Percentiles rank a stretch among this genome's conserved stretches.
These are phyloP conservation scores for Scomber japonicus DNA, from an alignment of 2,113 vertebrate species.

Conservation along the genomic window DNA sequence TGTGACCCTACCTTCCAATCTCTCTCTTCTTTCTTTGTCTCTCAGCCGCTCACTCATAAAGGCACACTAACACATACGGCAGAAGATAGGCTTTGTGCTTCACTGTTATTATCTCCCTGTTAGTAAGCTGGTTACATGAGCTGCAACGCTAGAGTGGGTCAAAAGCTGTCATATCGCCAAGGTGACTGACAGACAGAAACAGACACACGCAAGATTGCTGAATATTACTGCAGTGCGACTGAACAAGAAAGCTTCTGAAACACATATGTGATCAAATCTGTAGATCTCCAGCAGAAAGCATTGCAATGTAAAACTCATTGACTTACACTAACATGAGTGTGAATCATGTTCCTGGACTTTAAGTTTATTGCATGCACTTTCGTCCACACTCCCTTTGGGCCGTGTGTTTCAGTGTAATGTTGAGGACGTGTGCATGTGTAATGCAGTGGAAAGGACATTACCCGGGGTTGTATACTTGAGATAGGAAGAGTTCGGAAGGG, in stretches of 20 bases:
- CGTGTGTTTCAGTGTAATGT: constrained; percentile 30
- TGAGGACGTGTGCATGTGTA: constrained; percentile 60
- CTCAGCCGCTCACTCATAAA: background rate
- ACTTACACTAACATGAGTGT: background rate
- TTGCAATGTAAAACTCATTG: background rate
- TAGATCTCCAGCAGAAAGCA: background rate
- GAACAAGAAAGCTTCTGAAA: background rate
- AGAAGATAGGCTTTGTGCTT: constrained; percentile 38
- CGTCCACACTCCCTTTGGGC: constrained; percentile 64
- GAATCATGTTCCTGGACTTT: background rate
- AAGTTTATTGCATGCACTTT: constrained; percentile 35
- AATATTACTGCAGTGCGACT: background rate
- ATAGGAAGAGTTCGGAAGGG: constrained; percentile 10
- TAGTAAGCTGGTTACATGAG: constrained; percentile 37
- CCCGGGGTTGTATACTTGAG: constrained; percentile 38
- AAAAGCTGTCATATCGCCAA: constrained; percentile 35
- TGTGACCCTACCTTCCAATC: constrained; percentile 41
- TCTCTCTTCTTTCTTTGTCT: constrained; percentile 30
- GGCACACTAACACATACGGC: background rate
- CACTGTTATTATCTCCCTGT: constrained; percentile 48
- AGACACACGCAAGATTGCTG: background rate
- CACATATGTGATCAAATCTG: background rate
- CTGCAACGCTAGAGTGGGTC: constrained; percentile 30
- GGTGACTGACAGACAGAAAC: constrained; percentile 39
- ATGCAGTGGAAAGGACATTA: constrained; percentile 63